These are phyloP conservation scores for Philypnodon macrostomus DNA, from an alignment of 2,797 vertebrate genomes.

Conservation along the genomic window DNA sequence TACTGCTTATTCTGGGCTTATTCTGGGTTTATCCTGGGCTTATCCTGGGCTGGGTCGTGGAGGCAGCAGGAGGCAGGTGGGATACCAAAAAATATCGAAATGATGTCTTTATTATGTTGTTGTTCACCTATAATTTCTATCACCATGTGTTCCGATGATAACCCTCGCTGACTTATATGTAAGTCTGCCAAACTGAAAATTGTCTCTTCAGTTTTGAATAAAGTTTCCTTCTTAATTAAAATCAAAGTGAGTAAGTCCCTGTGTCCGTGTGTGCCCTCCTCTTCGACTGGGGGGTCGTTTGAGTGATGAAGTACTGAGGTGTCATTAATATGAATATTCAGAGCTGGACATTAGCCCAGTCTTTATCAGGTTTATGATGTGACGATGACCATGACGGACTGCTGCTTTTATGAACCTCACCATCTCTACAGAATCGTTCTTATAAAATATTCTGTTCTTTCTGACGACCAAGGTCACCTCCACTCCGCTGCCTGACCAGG, in stretches of 20 bases:
- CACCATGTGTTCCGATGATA: no score
- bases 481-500: conserved; percentile 41
- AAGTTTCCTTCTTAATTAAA: conserved; percentile 56
- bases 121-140: no score
- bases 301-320: conserved; percentile 63
- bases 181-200: no score
- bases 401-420: conserved; percentile 60
- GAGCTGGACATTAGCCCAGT: conserved; percentile 52
- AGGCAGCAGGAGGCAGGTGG: no score
- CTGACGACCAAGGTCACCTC: conserved; percentile 66
- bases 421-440: conserved; percentile 10
- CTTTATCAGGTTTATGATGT: conserved; percentile 65
- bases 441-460: conserved; percentile 52
- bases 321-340: conserved; percentile 72
- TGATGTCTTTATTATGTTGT: no score
- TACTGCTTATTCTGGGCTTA: no score
- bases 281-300: conserved; percentile 45
- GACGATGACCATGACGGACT: conserved; percentile 66
- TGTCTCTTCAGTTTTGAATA: no score
- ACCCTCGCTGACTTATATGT: no score
- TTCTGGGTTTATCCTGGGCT: no score
- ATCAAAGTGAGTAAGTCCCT: conserved; percentile 58
- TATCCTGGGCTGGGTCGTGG: no score
- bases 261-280: conserved; percentile 65
- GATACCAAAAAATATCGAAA: no score